These are phyloP conservation scores for Amiota mariae DNA, from an alignment of 2,888 invertebrate genomes.

Conservation along the genomic window DNA sequence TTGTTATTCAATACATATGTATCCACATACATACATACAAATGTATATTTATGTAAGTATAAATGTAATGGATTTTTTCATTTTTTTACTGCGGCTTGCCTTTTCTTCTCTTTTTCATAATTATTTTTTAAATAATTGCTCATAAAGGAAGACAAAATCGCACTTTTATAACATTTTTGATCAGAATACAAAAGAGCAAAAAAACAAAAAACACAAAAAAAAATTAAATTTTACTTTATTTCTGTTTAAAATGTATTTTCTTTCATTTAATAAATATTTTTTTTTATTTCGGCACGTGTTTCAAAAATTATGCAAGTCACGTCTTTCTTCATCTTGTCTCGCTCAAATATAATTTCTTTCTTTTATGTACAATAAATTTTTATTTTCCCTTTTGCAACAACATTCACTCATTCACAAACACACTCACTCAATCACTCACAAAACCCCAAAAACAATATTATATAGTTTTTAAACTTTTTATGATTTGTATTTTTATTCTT, in stretches of 20 bases:
- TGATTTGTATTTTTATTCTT: slow-evolving; percentile 28
- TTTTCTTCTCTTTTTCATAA: background rate
- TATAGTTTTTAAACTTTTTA: slow-evolving; percentile 31
- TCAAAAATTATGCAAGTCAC: slow-evolving; percentile 67
- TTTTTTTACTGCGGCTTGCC: background rate
- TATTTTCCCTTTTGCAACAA: slow-evolving; percentile 20
- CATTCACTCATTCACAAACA: slow-evolving; percentile 17
- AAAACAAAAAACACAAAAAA: too few species aligned
- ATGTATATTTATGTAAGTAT: slow-evolving; percentile 4
- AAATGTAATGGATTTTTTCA: background rate
- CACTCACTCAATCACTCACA: background rate
- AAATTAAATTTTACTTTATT: too few species aligned
- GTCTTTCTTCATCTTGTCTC: slow-evolving; percentile 67
- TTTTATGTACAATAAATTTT: slow-evolving; percentile 13
- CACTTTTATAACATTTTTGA: too few species aligned
- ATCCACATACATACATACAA: background rate
- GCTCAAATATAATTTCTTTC: too few species aligned
- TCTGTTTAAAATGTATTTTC: too few species aligned
- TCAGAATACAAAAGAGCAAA: too few species aligned
- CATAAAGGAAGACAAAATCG: too few species aligned
- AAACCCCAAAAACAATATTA: background rate
- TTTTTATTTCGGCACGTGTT: too few species aligned
- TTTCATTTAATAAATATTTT: too few species aligned
- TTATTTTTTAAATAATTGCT: background rate
- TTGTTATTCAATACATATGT: background rate